Evolutionary conservation across 30 jellyfish, hydroid and myxozoan species (phyloP).

Genomic region (Hydractinia echinata): DNA sequence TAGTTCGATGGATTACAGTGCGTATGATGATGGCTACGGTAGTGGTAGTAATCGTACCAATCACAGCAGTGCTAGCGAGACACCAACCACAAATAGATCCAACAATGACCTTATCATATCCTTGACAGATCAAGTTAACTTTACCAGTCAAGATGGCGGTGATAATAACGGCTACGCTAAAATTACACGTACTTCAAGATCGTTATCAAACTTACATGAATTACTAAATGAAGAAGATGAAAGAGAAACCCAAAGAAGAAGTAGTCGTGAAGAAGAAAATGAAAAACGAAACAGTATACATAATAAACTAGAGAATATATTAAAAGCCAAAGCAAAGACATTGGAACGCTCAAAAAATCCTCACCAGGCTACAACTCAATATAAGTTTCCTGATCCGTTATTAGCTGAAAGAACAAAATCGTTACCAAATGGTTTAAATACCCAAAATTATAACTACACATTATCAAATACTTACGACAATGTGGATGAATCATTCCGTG

Average conservation of each 20-base stretch:
- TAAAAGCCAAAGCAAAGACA: neutral
- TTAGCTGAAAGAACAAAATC: too few species aligned
- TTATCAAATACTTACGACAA: too few species aligned
- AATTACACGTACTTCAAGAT: neutral
- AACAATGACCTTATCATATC: neutral
- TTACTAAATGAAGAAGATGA: neutral
- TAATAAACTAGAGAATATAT: neutral
- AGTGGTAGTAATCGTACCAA: constrained; percentile 13
- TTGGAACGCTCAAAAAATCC: neutral
- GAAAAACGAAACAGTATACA: neutral
- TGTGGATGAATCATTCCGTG: too few species aligned
- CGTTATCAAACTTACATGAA: constrained; percentile 7
- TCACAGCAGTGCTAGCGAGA: neutral
- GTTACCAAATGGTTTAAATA: too few species aligned
- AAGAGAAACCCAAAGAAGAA: neutral
- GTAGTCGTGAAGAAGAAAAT: neutral
- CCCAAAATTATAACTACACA: too few species aligned
- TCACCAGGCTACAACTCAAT: too few species aligned
- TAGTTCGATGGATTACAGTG: neutral
- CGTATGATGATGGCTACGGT: constrained; percentile 13
- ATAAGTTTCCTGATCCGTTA: too few species aligned
- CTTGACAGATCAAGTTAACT: neutral
- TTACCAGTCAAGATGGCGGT: neutral
- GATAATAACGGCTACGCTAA: neutral
- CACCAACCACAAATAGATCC: neutral